phyloP scores from a whole-genome alignment of 2,888 invertebrate species.

The Muscina levida region DNA sequence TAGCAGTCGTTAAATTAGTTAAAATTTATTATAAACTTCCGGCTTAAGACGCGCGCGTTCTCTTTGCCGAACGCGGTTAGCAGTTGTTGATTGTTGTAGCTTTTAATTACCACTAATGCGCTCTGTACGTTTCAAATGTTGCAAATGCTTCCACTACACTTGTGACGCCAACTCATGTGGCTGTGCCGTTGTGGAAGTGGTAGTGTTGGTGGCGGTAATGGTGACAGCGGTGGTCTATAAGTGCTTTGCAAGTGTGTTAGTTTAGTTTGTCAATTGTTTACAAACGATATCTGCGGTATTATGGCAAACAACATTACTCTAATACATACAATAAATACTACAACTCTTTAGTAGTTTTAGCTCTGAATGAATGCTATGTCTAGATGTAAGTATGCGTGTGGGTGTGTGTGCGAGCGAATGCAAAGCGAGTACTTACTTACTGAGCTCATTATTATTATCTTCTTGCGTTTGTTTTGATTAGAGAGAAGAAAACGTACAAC shows the following conservation, averaged over 20 bases:
- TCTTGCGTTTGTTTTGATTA: constrained; percentile 28
- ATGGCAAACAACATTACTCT: not conserved
- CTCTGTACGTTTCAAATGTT: not conserved
- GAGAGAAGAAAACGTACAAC: not conserved
- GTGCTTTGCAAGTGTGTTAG: not conserved
- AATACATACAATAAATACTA: too few species aligned
- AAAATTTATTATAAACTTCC: constrained; percentile 53
- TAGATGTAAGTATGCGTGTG: not conserved
- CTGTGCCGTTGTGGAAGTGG: not conserved
- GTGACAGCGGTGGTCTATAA: not conserved
- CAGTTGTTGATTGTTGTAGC: constrained; percentile 32
- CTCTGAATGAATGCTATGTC: not conserved
- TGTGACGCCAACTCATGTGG: not conserved
- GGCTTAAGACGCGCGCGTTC: constrained; percentile 3
- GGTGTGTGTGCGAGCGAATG: not conserved
- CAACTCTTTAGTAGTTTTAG: not conserved
- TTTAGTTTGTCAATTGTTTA: constrained; percentile 9
- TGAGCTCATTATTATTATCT: constrained; percentile 1
- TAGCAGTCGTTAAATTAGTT: too few species aligned
- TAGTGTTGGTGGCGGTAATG: not conserved
- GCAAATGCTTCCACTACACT: not conserved
- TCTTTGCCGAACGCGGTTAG: not conserved
- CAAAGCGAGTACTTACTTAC: constrained; percentile 1
- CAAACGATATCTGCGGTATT: constrained; percentile 11
- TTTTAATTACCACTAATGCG: constrained; percentile 37